Evolutionary conservation across 1,140 invertebrate genomes (phyloP), one percentile per base, ranked within the genome.

Genomic region (Bemisia tabaci): DNA sequence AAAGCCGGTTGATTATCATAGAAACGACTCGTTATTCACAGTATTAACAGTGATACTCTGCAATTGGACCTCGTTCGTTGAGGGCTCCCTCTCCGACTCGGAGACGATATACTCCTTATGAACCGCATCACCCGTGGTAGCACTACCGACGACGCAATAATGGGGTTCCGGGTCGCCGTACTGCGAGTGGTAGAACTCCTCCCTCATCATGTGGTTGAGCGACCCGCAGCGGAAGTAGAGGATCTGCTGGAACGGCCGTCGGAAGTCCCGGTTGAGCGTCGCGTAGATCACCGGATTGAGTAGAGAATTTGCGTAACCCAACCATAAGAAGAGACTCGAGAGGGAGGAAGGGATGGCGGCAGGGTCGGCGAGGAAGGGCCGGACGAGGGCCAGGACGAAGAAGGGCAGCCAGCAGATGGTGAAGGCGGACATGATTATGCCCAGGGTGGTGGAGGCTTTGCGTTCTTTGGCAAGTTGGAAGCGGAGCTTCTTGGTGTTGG

Each of bases 391-490:
- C 33, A 95, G 81, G 9, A 97, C 90, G 77, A 98, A 97, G 77
- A 97, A 99, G 1, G 96, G 96, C 33, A 98, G 79, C 96, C 95
- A 99, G 76, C 95, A 98, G 65, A 97, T 80, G 21, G 90, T 91
- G 74, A 99, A 98, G 0, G 95, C 93, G 67, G 91, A 95, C 91
- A 95, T 94, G 63, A 99, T 97, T 65, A 99, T 97, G 17, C 95
- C 95, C 65, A 98, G 82, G 0, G 95, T 98, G 22, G 94, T 94
- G 63, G 93, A 95, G 1, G 95, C 95, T 76, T 97, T 97, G 60
- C 92, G 83, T 73, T 95, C 93, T 72, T 93, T 94, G 59, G 89
- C 88, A 71, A 92, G 75, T 73, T 90, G 88, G 73, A 91, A 90
- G 26, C 88, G 80, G 48, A 91, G 76, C 72, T 90, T 90, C 75